Conservation (phyloP, 64 coral and sea anemone species). For the Exaiptasia diaphana region DNA sequence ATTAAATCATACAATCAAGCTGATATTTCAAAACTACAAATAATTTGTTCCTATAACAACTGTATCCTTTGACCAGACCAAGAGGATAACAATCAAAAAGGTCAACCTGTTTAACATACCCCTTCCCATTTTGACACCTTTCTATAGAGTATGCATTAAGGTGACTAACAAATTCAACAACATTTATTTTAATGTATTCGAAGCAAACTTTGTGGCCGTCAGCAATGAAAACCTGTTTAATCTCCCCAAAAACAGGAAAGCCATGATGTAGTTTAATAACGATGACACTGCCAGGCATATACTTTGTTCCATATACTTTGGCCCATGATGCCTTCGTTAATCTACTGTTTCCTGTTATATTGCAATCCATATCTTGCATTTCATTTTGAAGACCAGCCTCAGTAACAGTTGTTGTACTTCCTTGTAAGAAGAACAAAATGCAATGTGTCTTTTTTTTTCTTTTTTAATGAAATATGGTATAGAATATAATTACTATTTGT, state of each 20-base stretch:
- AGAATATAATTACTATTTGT: too few relatives aligned
- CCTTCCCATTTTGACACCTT: not conserved
- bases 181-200: not conserved
- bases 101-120: conserved; percentile 5
- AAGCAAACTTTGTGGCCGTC: conserved; percentile 34
- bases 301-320: conserved; percentile 50
- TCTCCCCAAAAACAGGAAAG: conserved; percentile 52
- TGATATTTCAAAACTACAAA: conserved; percentile 46
- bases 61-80: conserved; percentile 15
- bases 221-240: conserved; percentile 40
- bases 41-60: not conserved
- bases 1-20: conserved; percentile 9
- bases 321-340: conserved; percentile 30
- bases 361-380: not conserved
- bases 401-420: conserved; percentile 11
- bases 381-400: not conserved
- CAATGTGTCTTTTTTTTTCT: too few relatives aligned
- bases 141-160: conserved; percentile 66
- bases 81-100: conserved; percentile 30
- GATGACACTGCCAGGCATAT: not conserved
- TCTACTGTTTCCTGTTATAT: not conserved
- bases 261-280: conserved; percentile 25
- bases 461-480: too few relatives aligned
- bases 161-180: conserved; percentile 17
- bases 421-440: too few relatives aligned